Evolutionary conservation across 1,140 invertebrate species (phyloP), one percentile per base, ranked within the genome.

Genomic region (Trichonephila inaurata): DNA sequence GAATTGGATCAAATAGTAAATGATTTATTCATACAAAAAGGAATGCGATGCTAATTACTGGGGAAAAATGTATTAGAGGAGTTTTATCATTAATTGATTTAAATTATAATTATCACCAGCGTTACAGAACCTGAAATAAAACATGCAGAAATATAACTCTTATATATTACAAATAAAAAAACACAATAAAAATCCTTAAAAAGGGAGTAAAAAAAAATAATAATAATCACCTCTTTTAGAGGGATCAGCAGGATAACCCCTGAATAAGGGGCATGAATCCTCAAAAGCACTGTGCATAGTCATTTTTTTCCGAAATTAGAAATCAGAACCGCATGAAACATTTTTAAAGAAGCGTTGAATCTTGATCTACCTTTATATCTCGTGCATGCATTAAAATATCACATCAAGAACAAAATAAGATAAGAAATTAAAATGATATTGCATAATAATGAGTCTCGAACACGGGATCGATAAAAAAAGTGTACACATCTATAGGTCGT

Each of bases 391-490:
- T 28, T 21, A 44, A 62, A 44, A 88, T 24, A 33, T 0, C 40
- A 66, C n/a, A 66, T 88, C 86, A 66, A 88, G 86, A 66, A 88
- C 19, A n/a, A 7, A n/a, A 40, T 4, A 44, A 28, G 21, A 8
- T 14, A 6, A 28, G 72, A 14, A 40, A 40, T 40, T 40, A 40
- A 40, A 40, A 33, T 16, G 58, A 24, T 16, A 58, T 85, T 85
- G 58, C 83, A 24, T 51, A 85, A 85, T 60, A n/a, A 5, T 10
- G n/a, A 2, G 18, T 18, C n/a, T 21, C 19, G 86, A 88, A 5
- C 86, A 62, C 33, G 86, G 60, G 28, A 88, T 40, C 44, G 86
- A 88, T 62, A 66, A 88, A 64, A 40, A 88, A 88, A 88, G 8
- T 10, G 62, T 44, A 66, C 19, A 88, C 16, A 60, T 40, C 18